Conservation (phyloP, 2,888 invertebrate genomes). For the Aromia moschata region DNA sequence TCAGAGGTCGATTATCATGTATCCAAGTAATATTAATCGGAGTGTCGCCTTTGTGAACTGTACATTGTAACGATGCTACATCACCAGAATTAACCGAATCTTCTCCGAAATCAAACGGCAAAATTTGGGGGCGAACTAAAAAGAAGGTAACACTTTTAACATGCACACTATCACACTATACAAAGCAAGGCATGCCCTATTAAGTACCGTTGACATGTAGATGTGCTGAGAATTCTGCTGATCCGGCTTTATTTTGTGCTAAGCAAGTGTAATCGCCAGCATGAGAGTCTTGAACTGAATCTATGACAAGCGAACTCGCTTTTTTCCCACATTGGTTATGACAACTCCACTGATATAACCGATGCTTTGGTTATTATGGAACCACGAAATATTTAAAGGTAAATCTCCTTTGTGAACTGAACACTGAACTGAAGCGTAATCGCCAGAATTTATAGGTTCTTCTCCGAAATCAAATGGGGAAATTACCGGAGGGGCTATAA, state of each 20-base stretch:
- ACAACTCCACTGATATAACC: slow-evolving; percentile 53
- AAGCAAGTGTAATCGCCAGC: slow-evolving; percentile 82
- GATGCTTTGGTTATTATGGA: slow-evolving; percentile 72
- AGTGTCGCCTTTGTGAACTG: slow-evolving; percentile 76
- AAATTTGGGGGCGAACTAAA: slow-evolving; percentile 65
- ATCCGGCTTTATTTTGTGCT: slow-evolving; percentile 70
- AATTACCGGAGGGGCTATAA: slow-evolving; percentile 62
- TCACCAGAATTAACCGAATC: slow-evolving; percentile 74
- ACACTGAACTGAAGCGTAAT: slow-evolving; percentile 74
- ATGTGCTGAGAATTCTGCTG: slow-evolving; percentile 64
- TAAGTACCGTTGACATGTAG: slow-evolving; percentile 66
- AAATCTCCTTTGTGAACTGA: slow-evolving; percentile 78
- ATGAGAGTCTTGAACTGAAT: slow-evolving; percentile 75
- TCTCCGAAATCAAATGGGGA: slow-evolving; percentile 62
- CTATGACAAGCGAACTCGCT: slow-evolving; percentile 71
- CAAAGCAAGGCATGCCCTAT: slow-evolving; percentile 12
- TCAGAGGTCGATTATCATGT: slow-evolving; percentile 65
- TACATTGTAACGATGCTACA: slow-evolving; percentile 74
- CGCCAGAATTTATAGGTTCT: slow-evolving; percentile 75
- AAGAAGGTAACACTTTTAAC: slow-evolving; percentile 15
- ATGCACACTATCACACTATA: not conserved
- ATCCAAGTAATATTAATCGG: slow-evolving; percentile 73
- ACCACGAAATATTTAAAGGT: slow-evolving; percentile 79
- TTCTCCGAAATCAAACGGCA: slow-evolving; percentile 68
- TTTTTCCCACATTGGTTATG: slow-evolving; percentile 65